A percentile compares a stretch with the other conserved stretches of the same genome.
Evolutionary conservation across 1,140 invertebrate species (phyloP).

Genomic region (Meteorus sp.): DNA sequence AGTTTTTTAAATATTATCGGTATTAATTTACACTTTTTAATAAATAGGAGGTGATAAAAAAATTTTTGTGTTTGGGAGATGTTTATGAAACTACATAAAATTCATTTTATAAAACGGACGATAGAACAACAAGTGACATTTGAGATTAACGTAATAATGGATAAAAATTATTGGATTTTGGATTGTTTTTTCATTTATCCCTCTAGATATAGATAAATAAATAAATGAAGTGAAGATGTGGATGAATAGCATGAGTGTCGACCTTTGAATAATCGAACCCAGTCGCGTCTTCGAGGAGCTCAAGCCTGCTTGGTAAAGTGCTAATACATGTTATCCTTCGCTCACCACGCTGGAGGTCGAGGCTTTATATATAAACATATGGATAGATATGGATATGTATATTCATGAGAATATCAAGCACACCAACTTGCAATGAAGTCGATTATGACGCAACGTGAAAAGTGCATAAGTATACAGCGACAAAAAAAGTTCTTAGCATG

Average conservation of each 20-base stretch:
- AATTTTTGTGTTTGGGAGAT: too few species aligned
- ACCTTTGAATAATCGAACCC: constrained; percentile 25
- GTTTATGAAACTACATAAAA: too few species aligned
- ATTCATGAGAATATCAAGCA: neutral
- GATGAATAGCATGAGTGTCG: neutral
- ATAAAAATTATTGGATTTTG: neutral
- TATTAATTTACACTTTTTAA: too few species aligned
- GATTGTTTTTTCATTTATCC: neutral
- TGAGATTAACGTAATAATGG: too few species aligned
- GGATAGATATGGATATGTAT: neutral
- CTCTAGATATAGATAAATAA: neutral
- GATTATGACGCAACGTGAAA: too few species aligned
- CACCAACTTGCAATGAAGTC: too few species aligned
- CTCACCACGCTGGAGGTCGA: neutral
- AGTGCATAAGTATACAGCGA: neutral
- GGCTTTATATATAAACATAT: too few species aligned
- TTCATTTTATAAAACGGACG: too few species aligned
- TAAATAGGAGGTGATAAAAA: too few species aligned
- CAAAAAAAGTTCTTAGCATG: neutral
- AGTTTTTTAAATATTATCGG: too few species aligned
- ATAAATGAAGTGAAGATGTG: neutral
- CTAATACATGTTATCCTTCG: constrained; percentile 26
- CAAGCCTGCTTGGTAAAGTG: constrained; percentile 10
- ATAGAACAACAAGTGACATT: too few species aligned
- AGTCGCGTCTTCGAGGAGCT: neutral